Evolutionary conservation across 2,797 vertebrate genomes (phyloP), one percentile per base, ranked within the genome.

Genomic region (Syndactyla subalaris): DNA sequence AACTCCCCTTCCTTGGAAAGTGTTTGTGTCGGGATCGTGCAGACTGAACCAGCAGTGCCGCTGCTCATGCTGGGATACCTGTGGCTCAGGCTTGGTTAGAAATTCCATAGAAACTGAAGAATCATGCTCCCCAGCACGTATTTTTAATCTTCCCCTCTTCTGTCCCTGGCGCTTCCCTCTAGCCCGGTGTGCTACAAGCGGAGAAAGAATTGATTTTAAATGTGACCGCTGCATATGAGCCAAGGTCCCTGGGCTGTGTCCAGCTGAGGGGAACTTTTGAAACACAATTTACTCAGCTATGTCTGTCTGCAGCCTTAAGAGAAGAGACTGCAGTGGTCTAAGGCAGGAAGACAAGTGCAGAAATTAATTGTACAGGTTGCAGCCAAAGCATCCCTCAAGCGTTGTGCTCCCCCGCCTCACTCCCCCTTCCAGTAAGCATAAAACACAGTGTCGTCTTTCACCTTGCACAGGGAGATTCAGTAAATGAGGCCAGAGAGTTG

Each of bases 161-260:
- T 92, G 92, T 96, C 89, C 65, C 39, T 12, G 74, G 27, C 0
- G 1, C 67, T 74, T 70, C n/a, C 0, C 66, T 86, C 55, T 6
- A 12, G 65, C 93, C 70, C 0, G 0, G 36, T 70, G 73, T 81
- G 90, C 88, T 74, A 12, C 73, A 18, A 45, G 76, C 6, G 1
- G 76, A 95, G 90, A 74, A 72, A 54, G 88, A 91, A 92, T 92
- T 90, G 75, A 82, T 94, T 81, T 82, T 62, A 68, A 55, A 52
- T 66, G 73, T n/a, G 88, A 65, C 66, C 55, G 0, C 85, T 92
- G 92, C 57, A 0, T 58, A 8, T 59, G 58, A 89, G 89, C 85
- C 59, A 43, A 72, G 77, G 88, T 84, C 92, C 94, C 85, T 38
- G 66, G 80, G 85, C 89, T 90, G 88, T 12, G 85, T 55, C 79